Base-by-base conservation (phyloP, 2,113 vertebrate species). In the Eudyptes chrysolophus region DNA sequence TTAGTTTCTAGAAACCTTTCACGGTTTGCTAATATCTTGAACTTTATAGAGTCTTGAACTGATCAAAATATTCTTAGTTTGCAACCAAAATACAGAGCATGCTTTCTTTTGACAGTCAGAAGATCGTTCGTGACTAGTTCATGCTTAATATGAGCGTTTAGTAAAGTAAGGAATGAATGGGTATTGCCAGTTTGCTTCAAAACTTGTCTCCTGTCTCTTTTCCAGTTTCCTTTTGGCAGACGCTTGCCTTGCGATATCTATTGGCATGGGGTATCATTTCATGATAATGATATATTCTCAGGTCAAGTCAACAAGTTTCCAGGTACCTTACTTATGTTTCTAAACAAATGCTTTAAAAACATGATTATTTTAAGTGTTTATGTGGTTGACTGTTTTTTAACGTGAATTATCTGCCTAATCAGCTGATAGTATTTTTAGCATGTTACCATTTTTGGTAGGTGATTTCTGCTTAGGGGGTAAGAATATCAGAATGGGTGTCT, bases 261-360 rank as follows among this genome's bases (percentile, higher is more conserved):
- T 34, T 99, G 99, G 99, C 99, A 99, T 1, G 99, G 99, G 19
- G 99, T 99, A 12, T 99, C 99, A 4, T 99, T 99, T 95, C 99
- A 99, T 2, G 99, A 99, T 60, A 99, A 96, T 26, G 99, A 99
- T 89, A 99, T 99, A 68, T 97, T 98, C 98, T 99, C 99, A 42
- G 99, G 99, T 89, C 99, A 99, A 98, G 99, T 99, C 97, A 99
- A 99, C 99, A 99, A 99, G 98, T 99, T 99, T 86, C 99, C 99
- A 99, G 99, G 99, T 99, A 99, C 68, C 32, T 79, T 36, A 15
- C 55, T 64, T 84, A 44, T 86, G 21, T 55, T 82, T 71, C n/a
- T 57, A 87, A 94, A 55, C 25, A 58, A 80, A 19, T 44, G 38
- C 30, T 61, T 82, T 66, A 34, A 69, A 70, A 69, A 2, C 6